Percentiles rank a stretch among this genome's conserved stretches.
Evolutionary conservation across 2,113 vertebrate genomes (phyloP).

Genomic region (Rhinogobius similis): DNA sequence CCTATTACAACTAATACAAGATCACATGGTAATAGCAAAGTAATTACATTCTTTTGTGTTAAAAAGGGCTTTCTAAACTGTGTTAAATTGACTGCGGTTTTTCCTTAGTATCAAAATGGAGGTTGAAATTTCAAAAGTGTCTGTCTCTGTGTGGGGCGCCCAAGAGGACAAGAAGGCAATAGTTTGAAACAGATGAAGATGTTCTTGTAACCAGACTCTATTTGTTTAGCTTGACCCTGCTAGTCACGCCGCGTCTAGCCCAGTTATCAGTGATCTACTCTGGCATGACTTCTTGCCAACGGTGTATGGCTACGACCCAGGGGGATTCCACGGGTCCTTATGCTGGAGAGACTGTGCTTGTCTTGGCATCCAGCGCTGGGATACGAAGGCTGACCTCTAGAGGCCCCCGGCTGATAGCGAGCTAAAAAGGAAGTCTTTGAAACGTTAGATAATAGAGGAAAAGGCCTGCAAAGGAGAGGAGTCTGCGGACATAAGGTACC

Average conservation of each 20-base stretch:
- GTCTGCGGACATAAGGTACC: constrained; percentile 47
- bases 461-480: constrained; percentile 49
- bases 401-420: constrained; percentile 72
- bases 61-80: no score
- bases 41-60: no score
- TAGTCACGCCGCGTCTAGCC: constrained; percentile 25
- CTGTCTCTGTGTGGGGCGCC: constrained; percentile 37
- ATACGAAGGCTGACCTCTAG: constrained; percentile 72
- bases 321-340: constrained; percentile 53
- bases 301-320: constrained; percentile 50
- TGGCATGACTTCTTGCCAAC: constrained; percentile 50
- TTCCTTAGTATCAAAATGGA: background rate
- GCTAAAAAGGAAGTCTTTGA: constrained; percentile 80
- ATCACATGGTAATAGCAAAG: no score
- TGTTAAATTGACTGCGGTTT: background rate
- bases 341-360: constrained; percentile 62
- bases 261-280: constrained; percentile 50
- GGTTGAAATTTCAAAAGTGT: background rate
- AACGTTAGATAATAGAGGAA: constrained; percentile 75
- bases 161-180: constrained; percentile 36
- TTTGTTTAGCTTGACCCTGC: constrained; percentile 21
- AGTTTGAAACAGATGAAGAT: constrained; percentile 46
- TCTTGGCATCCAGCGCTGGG: constrained; percentile 67
- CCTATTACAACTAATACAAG: no score
- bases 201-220: constrained; percentile 23